phyloP scores from a whole-genome alignment of 1,140 invertebrate genomes.

The Micrasema minimum region DNA sequence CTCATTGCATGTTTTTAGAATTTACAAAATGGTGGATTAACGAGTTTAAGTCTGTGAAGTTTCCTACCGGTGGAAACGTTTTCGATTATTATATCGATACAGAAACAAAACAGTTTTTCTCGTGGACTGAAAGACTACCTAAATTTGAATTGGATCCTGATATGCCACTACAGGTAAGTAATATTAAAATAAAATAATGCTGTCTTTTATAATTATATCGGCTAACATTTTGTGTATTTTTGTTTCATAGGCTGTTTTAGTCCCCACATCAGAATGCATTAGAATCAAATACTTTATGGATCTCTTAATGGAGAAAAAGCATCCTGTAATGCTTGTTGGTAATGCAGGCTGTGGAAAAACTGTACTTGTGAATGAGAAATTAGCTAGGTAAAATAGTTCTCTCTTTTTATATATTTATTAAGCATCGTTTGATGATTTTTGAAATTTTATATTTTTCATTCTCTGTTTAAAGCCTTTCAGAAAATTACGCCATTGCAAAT shows the following conservation, averaged over 20 bases:
- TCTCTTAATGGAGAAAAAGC: conserved; percentile 85
- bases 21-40: conserved; percentile 98
- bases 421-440: too few relatives aligned
- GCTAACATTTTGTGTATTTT: too few relatives aligned
- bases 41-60: conserved; percentile 96
- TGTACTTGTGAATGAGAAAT: conserved; percentile 87
- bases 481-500: conserved; percentile 89
- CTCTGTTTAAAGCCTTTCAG: conserved; percentile 75
- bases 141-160: conserved; percentile 94
- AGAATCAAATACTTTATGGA: conserved; percentile 91
- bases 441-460: conserved; percentile 43
- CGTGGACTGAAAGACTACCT: conserved; percentile 89
- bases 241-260: conserved; percentile 78
- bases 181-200: not conserved
- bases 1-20: conserved; percentile 66
- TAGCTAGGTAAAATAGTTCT: conserved; percentile 66
- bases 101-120: conserved; percentile 88
- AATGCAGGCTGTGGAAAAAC: conserved; percentile 93
- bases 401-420: too few relatives aligned
- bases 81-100: conserved; percentile 95
- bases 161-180: conserved; percentile 83
- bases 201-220: too few relatives aligned
- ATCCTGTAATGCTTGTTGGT: conserved; percentile 95
- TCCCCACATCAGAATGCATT: conserved; percentile 95
- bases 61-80: conserved; percentile 89